phyloP scores from a whole-genome alignment of 2,797 vertebrate species.

The Syngnathus rostellatus region DNA sequence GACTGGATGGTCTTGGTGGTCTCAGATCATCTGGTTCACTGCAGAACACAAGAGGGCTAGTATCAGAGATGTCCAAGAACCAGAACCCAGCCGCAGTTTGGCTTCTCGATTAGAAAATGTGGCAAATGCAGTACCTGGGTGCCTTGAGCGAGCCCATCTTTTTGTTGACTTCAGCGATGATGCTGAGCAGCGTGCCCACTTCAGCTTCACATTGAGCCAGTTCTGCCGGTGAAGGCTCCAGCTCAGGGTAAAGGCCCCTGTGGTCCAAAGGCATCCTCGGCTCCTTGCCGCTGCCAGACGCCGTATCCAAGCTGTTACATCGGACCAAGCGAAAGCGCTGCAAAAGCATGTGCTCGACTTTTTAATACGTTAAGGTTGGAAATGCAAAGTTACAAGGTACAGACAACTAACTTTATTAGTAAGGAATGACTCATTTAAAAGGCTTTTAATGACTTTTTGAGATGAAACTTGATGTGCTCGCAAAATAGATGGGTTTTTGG shows the following conservation, averaged over 20 bases:
- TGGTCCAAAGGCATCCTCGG: conserved; percentile 21
- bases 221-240: conserved; percentile 56
- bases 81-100: too few species aligned
- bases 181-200: conserved; percentile 54
- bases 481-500: conserved; percentile 36
- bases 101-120: too few species aligned
- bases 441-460: not conserved
- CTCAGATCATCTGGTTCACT: conserved; percentile 57
- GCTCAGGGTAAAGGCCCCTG: conserved; percentile 30
- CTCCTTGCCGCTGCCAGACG: conserved; percentile 33
- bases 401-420: not conserved
- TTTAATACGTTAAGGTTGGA: not conserved
- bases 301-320: conserved; percentile 46
- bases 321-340: conserved; percentile 44
- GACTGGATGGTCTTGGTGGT: conserved; percentile 27
- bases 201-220: conserved; percentile 63
- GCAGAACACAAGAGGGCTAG: not conserved
- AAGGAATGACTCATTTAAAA: not conserved
- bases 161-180: conserved; percentile 58
- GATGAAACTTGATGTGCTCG: conserved; percentile 10
- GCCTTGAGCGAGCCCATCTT: conserved; percentile 65
- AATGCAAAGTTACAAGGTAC: not conserved
- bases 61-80: too few species aligned
- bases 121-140: conserved; percentile 52
- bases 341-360: not conserved